Percentiles rank a stretch among this genome's conserved stretches.
These are phyloP conservation scores for Uria aalge DNA, from an alignment of 2,113 vertebrate genomes.

Conservation along the genomic window DNA sequence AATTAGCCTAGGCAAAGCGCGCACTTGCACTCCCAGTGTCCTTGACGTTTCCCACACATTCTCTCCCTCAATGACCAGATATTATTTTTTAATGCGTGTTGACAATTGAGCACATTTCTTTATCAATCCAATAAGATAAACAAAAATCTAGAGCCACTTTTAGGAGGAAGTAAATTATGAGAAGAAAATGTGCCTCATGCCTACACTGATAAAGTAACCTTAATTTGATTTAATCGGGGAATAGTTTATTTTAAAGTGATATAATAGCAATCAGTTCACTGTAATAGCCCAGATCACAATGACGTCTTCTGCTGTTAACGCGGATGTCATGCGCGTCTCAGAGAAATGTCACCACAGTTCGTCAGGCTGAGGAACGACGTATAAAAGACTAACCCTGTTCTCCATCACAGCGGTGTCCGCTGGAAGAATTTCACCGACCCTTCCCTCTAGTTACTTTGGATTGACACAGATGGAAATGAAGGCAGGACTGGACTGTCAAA, in stretches of 20 bases:
- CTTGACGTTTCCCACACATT: slow-evolving; percentile 16
- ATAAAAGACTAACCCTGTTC: neutral
- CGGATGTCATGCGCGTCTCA: neutral
- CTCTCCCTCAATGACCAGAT: slow-evolving; percentile 13
- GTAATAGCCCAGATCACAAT: neutral
- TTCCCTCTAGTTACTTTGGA: neutral
- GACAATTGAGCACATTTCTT: slow-evolving; percentile 32
- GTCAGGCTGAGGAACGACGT: neutral
- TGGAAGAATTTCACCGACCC: neutral
- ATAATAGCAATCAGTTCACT: neutral
- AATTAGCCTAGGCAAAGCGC: neutral
- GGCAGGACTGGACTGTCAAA: neutral
- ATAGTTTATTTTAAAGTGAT: slow-evolving; percentile 1
- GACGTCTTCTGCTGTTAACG: neutral
- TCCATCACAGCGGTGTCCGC: neutral
- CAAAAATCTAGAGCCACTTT: slow-evolving; percentile 61
- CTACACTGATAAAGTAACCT: neutral
- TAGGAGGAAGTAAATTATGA: neutral
- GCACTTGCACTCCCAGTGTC: neutral
- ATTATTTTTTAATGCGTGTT: slow-evolving; percentile 61
- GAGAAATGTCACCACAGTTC: neutral
- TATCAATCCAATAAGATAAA: slow-evolving; percentile 60
- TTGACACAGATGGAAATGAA: neutral
- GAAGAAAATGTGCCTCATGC: neutral
- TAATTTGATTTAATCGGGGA: neutral